Evolutionary conservation across 2,888 invertebrate species (phyloP).

Genomic region (Leptinotarsa rubiginosa): DNA sequence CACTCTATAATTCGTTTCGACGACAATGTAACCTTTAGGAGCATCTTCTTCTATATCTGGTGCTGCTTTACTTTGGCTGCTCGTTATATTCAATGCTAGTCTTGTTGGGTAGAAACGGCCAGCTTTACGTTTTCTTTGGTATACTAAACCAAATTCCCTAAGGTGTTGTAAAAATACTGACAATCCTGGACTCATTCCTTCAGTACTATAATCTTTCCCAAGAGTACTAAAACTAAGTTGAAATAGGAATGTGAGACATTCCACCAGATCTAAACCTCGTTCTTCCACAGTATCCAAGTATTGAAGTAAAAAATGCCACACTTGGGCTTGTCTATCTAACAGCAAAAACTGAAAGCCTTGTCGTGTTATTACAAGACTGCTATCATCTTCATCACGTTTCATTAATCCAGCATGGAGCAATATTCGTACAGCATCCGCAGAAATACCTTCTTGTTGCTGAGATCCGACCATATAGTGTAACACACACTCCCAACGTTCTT

Average conservation of each 20-base stretch:
- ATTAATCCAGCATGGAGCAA: slow-evolving; percentile 93
- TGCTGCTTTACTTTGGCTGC: slow-evolving; percentile 66
- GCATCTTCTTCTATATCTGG: slow-evolving; percentile 68
- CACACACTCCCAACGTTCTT: slow-evolving; percentile 96
- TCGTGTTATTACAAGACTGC: slow-evolving; percentile 88
- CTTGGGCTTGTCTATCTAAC: slow-evolving; percentile 91
- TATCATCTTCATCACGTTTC: slow-evolving; percentile 86
- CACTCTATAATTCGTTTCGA: slow-evolving; percentile 95
- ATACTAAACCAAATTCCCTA: slow-evolving; percentile 96
- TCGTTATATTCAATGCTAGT: slow-evolving; percentile 85
- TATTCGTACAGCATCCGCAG: slow-evolving; percentile 93
- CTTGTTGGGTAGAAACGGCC: slow-evolving; percentile 96
- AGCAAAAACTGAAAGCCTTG: slow-evolving; percentile 98
- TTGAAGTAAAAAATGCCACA: slow-evolving; percentile 98
- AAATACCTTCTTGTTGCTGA: slow-evolving; percentile 89
- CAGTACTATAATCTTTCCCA: slow-evolving; percentile 96
- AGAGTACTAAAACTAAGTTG: slow-evolving; percentile 95
- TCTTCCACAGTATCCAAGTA: slow-evolving; percentile 93
- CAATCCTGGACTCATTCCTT: slow-evolving; percentile 90
- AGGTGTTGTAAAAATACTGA: slow-evolving; percentile 93
- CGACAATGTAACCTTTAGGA: slow-evolving; percentile 87
- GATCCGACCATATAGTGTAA: slow-evolving; percentile 96
- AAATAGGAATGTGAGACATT: slow-evolving; percentile 95
- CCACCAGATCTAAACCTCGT: slow-evolving; percentile 86
- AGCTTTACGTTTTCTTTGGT: slow-evolving; percentile 93